These are phyloP conservation scores for Cyprinodon variegatus DNA, from an alignment of 2,113 vertebrate species.

Conservation along the genomic window DNA sequence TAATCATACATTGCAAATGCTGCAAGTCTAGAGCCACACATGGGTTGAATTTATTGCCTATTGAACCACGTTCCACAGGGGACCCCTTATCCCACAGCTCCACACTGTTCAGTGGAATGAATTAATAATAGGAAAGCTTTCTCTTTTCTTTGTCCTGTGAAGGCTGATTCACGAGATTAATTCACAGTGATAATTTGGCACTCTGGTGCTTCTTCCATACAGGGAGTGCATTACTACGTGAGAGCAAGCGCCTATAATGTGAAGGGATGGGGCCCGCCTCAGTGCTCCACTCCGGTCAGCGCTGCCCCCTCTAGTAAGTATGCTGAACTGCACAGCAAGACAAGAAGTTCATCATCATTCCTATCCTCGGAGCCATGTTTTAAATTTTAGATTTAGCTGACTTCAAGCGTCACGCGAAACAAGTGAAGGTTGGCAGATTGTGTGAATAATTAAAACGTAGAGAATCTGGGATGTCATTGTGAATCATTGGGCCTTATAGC, in stretches of 20 bases:
- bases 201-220: constrained; percentile 50
- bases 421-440: constrained; percentile 32
- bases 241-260: constrained; percentile 79
- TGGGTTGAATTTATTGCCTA: neutral
- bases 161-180: constrained; percentile 34
- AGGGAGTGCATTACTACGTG: constrained; percentile 80
- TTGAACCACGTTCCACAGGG: constrained; percentile 24
- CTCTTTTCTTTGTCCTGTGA: constrained; percentile 26
- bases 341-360: constrained; percentile 21
- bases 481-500: constrained; percentile 33
- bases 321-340: constrained; percentile 33
- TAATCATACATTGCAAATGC: constrained; percentile 3
- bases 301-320: constrained; percentile 83
- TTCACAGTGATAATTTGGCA: constrained; percentile 46
- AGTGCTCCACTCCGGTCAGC: constrained; percentile 72
- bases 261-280: constrained; percentile 80
- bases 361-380: constrained; percentile 15
- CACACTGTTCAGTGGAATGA: constrained; percentile 29
- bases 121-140: constrained; percentile 40
- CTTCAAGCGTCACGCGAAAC: constrained; percentile 32
- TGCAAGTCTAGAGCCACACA: constrained; percentile 1
- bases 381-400: constrained; percentile 34
- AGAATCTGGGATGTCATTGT: constrained; percentile 35
- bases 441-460: constrained; percentile 48
- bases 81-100: constrained; percentile 25